Base-by-base conservation (phyloP, 2,888 invertebrate genomes). In the Athrips mouffetella region DNA sequence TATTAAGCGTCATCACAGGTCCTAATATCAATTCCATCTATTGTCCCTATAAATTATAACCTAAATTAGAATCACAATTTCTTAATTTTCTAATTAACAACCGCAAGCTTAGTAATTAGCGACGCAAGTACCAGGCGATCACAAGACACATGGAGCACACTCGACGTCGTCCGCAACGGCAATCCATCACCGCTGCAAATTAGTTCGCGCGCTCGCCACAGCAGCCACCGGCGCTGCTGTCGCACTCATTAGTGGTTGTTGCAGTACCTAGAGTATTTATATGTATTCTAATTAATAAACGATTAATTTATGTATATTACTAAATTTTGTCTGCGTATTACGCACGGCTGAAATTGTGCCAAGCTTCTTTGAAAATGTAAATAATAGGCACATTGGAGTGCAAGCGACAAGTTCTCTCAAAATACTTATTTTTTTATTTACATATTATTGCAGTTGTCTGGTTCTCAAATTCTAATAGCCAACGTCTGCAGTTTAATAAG, bases 231-330 rank as follows among this genome's bases (percentile, higher is more conserved):
- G 77, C 80, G 81, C 82, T 71, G 73, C 77, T 78, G 83, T 76
- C 75, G 80, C 76, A 63, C 80, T 86, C 86, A 85, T 86, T 86
- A 86, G 87, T 63, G 85, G 84, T 83, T 66, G 65, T 68, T 68
- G 62, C 61, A 60, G 62, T 60, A 57, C 63, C n/a, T n/a, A n/a
- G n/a, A n/a, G n/a, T n/a, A 37, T 37, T 37, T 27, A 41, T 27
- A 15, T 41, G 25, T 41, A 27, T 7, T 27, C 27, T 27, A 23
- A 41, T 41, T 41, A 41, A 41, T 37, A 21, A 37, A 37, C 37
- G 37, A 37, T 35, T 35, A 20, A 10, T 15, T 45, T n/a, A 35
- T 35, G n/a, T n/a, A n/a, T n/a, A n/a, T n/a, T n/a, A n/a, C n/a
- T n/a, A n/a, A n/a, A n/a, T n/a, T n/a, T 18, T 6, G 7, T 35